A percentile compares a stretch with the other conserved stretches of the same genome.
phyloP scores from a whole-genome alignment of 2,797 vertebrate genomes.

The Gallinago nigripennis region DNA sequence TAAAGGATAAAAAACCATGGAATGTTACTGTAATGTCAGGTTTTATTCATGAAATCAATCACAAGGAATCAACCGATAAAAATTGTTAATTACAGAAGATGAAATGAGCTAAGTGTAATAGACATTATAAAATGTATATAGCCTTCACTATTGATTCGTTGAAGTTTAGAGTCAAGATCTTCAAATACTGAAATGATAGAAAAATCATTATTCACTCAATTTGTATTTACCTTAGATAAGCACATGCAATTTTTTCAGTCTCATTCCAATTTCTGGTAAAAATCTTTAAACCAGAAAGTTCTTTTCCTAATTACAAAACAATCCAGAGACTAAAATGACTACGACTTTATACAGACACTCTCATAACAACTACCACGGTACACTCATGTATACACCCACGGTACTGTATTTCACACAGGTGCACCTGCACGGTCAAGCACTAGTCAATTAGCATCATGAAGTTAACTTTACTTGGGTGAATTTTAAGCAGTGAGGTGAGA shows the following conservation, averaged over 20 bases:
- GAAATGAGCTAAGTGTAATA: not conserved
- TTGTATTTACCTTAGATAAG: not conserved
- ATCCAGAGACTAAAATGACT: not conserved
- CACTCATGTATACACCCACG: not conserved
- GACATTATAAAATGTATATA: not conserved
- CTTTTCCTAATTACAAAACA: not conserved
- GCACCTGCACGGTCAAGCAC: not conserved
- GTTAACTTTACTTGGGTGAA: constrained; percentile 58
- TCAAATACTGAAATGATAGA: not conserved
- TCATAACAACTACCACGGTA: not conserved
- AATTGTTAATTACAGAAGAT: not conserved
- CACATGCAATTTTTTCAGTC: not conserved
- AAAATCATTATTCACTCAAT: not conserved
- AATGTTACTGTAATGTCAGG: not conserved
- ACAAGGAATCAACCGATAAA: not conserved
- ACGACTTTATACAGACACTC: not conserved
- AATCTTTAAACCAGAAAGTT: not conserved
- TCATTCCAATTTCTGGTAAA: not conserved
- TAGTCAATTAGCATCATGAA: constrained; percentile 36
- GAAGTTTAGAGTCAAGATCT: not conserved
- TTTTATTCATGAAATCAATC: not conserved
- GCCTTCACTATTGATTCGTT: not conserved
- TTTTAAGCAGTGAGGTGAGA: constrained; percentile 60
- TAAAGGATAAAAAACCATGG: not conserved
- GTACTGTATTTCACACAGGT: not conserved